phyloP scores from a whole-genome alignment of 2,888 invertebrate species.

The Cenopis cana region DNA sequence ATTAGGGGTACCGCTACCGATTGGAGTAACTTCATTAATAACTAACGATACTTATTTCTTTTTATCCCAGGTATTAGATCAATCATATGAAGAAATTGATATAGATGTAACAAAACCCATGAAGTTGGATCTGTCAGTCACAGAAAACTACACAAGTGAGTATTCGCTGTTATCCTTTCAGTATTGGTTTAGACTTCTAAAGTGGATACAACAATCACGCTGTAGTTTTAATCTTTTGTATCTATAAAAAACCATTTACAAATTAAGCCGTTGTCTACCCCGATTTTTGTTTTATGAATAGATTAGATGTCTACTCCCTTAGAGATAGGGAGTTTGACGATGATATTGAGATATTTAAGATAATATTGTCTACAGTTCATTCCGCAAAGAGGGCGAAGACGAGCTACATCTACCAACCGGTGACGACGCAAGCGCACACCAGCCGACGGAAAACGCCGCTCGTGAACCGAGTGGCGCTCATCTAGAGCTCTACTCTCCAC shows the following conservation, averaged over 20 bases:
- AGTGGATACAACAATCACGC: too few species aligned
- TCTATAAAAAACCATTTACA: too few species aligned
- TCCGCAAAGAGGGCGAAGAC: conserved; percentile 80
- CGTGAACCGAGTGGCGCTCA: conserved; percentile 82
- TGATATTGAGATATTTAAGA: not conserved
- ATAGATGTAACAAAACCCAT: conserved; percentile 87
- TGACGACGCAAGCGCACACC: conserved; percentile 77
- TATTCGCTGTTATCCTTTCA: conserved; percentile 41
- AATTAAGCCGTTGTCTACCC: too few species aligned
- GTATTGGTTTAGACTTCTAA: not conserved
- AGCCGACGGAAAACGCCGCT: conserved; percentile 87
- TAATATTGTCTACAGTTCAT: conserved; percentile 65
- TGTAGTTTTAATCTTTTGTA: too few species aligned
- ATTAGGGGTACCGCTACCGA: too few species aligned
- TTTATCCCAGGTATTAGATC: conserved; percentile 86
- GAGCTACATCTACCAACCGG: conserved; percentile 75
- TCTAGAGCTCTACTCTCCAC: conserved; percentile 53
- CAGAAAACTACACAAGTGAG: conserved; percentile 83
- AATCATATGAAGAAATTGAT: conserved; percentile 90
- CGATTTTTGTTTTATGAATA: too few species aligned
- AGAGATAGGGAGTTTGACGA: too few species aligned
- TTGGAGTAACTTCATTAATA: not conserved
- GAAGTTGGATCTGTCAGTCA: conserved; percentile 84
- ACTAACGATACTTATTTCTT: not conserved
- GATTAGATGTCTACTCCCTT: too few species aligned